Conservation (phyloP, 1,140 invertebrate species). For the Batillaria attramentaria region DNA sequence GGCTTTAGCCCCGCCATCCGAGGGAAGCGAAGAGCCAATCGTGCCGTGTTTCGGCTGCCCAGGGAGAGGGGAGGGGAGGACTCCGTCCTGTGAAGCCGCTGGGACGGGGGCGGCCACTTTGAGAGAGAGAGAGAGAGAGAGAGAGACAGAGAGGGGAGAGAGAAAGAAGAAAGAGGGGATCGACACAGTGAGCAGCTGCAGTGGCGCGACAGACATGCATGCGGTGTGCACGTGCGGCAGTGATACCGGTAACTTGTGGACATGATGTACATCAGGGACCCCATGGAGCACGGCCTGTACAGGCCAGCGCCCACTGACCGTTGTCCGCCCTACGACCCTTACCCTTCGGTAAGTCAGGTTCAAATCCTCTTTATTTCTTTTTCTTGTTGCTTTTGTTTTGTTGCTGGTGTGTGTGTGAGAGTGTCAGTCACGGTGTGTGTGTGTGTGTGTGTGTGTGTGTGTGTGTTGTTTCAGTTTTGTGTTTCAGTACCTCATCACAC, state of each 20-base stretch:
- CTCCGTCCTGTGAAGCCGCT: neutral
- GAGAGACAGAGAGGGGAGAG: neutral
- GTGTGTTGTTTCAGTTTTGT: no score
- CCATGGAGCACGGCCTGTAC: conserved; percentile 23
- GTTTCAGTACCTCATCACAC: no score
- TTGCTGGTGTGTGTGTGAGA: neutral
- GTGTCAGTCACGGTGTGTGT: neutral
- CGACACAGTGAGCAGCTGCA: neutral
- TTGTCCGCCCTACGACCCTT: conserved; percentile 32
- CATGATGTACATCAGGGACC: conserved; percentile 38
- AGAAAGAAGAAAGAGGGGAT: neutral
- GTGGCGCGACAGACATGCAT: neutral
- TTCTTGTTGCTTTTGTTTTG: neutral
- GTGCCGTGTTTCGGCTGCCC: no score
- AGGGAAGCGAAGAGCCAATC: no score
- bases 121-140: neutral
- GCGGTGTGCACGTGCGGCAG: neutral
- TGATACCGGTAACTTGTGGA: neutral
- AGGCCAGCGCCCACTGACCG: conserved; percentile 19
- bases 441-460: neutral
- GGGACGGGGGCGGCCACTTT: neutral
- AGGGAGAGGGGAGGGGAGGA: neutral
- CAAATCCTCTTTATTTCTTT: neutral
- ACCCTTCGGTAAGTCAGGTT: conserved; percentile 30
- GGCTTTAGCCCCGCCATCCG: no score